Percentiles rank a stretch among this genome's conserved stretches.
These are phyloP conservation scores for Aplidium turbinatum DNA, from an alignment of 23 tunicate species.

Conservation along the genomic window DNA sequence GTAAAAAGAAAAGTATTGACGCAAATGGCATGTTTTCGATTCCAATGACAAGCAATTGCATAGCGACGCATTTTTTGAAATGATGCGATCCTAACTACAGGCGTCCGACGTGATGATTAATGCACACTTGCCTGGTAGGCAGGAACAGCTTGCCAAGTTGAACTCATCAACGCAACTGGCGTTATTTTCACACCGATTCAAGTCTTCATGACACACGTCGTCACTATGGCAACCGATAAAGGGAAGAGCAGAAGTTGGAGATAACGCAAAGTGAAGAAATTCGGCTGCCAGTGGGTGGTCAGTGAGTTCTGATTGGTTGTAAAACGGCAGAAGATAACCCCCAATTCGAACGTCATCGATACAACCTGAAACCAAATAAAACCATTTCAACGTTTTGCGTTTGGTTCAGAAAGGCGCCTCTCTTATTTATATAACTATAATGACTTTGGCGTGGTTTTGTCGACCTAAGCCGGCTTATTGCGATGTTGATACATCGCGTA, in stretches of 20 bases:
- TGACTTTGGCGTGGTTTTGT: too few relatives aligned
- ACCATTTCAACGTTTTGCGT: not conserved
- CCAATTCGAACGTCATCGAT: constrained; percentile 48
- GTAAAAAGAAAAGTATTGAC: too few relatives aligned
- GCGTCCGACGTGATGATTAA: too few relatives aligned
- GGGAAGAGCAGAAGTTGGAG: not conserved
- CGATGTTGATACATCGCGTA: too few relatives aligned
- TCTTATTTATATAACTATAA: too few relatives aligned
- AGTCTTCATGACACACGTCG: constrained; percentile 29
- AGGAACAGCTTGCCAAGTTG: constrained; percentile 38
- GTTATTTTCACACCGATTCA: constrained; percentile 41
- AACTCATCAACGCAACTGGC: constrained; percentile 58
- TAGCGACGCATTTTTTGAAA: too few relatives aligned
- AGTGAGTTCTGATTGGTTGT: constrained; percentile 21
- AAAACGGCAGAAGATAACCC: constrained; percentile 42
- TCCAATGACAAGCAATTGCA: too few relatives aligned
- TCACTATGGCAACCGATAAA: constrained; percentile 55
- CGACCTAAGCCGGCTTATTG: too few relatives aligned
- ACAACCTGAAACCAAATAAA: constrained; percentile 53
- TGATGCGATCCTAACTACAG: too few relatives aligned
- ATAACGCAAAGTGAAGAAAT: constrained; percentile 8
- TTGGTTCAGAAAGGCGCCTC: too few relatives aligned
- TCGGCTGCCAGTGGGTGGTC: constrained; percentile 2
- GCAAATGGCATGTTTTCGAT: too few relatives aligned
- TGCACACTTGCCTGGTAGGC: constrained; percentile 37